Conservation (phyloP, 2,113 vertebrate genomes). For the Sphaerodactylus townsendi region DNA sequence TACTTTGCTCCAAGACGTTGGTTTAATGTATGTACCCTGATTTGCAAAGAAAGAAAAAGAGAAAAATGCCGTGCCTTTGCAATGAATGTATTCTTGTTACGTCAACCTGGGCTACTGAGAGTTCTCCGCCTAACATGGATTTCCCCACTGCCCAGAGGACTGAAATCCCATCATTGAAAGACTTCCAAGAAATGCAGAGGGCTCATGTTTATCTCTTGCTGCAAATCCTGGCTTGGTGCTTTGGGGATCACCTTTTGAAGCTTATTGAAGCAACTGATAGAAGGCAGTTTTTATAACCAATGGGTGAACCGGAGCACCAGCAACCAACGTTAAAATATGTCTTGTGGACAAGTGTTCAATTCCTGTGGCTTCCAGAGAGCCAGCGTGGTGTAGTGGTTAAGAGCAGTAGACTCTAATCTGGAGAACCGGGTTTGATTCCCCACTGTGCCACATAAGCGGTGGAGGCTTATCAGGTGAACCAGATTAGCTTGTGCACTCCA, state of each 20-base stretch:
- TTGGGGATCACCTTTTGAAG: constrained; percentile 69
- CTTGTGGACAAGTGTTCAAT: constrained; percentile 46
- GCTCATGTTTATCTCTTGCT: constrained; percentile 62
- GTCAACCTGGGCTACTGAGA: constrained; percentile 39
- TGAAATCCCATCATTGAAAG: constrained; percentile 49
- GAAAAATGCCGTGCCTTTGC: constrained; percentile 7
- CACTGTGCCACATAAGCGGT: too few relatives aligned
- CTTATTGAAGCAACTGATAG: constrained; percentile 67
- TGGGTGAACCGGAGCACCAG: constrained; percentile 40
- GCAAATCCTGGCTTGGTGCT: constrained; percentile 64
- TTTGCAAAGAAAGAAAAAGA: constrained; percentile 35
- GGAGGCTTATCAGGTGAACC: too few relatives aligned
- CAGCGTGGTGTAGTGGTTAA: too few relatives aligned
- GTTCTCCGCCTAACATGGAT: constrained; percentile 4
- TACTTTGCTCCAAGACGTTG: not conserved
- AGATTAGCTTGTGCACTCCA: too few relatives aligned
- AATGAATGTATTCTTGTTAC: constrained; percentile 1
- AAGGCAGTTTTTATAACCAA: constrained; percentile 59
- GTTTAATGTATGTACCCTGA: constrained; percentile 63
- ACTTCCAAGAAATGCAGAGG: constrained; percentile 35
- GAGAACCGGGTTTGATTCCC: too few relatives aligned
- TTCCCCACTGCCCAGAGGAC: constrained; percentile 41
- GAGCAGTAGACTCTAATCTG: too few relatives aligned
- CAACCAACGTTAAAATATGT: constrained; percentile 51
- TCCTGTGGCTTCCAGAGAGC: not conserved